Evolutionary conservation across 1,140 invertebrate genomes (phyloP), one percentile per base, ranked within the genome.

Genomic region (Vanessa tameamea): DNA sequence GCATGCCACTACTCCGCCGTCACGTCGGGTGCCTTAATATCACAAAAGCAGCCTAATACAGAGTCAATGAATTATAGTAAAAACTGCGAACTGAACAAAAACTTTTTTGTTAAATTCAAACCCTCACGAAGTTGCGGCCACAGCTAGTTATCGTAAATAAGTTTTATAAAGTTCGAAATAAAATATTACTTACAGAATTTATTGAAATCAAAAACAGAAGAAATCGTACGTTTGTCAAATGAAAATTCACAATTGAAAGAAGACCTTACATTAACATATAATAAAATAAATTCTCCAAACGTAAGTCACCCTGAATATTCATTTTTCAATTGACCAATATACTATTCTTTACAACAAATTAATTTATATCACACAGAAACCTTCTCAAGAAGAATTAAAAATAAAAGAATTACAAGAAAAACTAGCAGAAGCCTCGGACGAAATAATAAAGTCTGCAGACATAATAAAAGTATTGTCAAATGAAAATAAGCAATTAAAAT

Each of bases 351-450:
- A 57, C 8, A 57, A 12, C 3, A 23, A 57, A 23, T 13, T 26
- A 57, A 13, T 5, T 14, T 63, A 59, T 23, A 13, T 64, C 43
- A 26, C 55, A 68, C 31, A 55, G 50, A 57, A 64, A 47, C 23
- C 47, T 8, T 20, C 16, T 20, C 51, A 57, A 75, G 93, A 95
- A 77, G 95, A 97, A 79, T 81, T 92, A 65, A 95, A 96, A 89
- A 95, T 97, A 71, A 89, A 93, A 70, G 93, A 95, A 76, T 87
- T 98, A 47, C 95, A 96, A 86, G 93, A 93, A 43, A 95, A 96
- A 88, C 87, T 97, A 14, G 83, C 93, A 26, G 94, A 95, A 81
- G 96, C 96, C n/a, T 95, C 95, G 7, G 89, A 93, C 69, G 95
- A 97, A 87, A 95, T 97, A 77, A 64, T 88, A 37, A 73, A 85